Base-by-base conservation (phyloP, 2,888 invertebrate genomes). In the Drosophila quinaria region DNA sequence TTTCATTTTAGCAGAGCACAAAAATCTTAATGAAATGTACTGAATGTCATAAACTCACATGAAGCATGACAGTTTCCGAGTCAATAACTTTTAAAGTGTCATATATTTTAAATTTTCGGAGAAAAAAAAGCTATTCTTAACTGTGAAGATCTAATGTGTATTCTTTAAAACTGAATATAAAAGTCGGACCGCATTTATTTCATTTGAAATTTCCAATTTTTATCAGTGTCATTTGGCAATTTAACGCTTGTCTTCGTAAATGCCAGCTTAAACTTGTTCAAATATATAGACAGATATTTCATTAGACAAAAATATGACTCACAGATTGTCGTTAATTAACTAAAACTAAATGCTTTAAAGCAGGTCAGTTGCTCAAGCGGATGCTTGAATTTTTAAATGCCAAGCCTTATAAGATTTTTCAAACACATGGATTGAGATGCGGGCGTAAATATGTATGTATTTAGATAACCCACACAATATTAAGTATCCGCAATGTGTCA, bases 321-420 rank as follows among this genome's bases (percentile, higher is more conserved):
- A 72, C 41, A 19, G 15, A 10, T 19, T 19, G 31, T 46, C 46
- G 17, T 47, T 63, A 46, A 52, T 70, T 66, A 63, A 31, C 67
- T 49, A 60, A 71, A 66, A 41, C 31, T 46, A 52, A 58, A 50
- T 61, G 49, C 33, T n/a, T 50, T 4, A 19, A 60, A 60, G 64
- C 61, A 65, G 73, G 63, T 69, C 58, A 66, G 47, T 74, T 75
- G 56, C 66, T 25, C 11, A 84, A 84, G 74, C 82, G 82, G 82
- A 85, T 85, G 70, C 64, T 55, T 42, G 31, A 42, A 65, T 59
- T 61, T 50, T 42, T 52, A 9, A 55, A 62, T 64, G 60, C 68
- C 75, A 67, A 71, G 59, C 68, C 78, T 56, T 54, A 55, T 66
- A 41, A 25, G 39, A 63, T 51, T 44, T 62, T 63, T 64, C 58